Evolutionary conservation across 2,888 invertebrate genomes (phyloP).

Genomic region (Volucella inanis): DNA sequence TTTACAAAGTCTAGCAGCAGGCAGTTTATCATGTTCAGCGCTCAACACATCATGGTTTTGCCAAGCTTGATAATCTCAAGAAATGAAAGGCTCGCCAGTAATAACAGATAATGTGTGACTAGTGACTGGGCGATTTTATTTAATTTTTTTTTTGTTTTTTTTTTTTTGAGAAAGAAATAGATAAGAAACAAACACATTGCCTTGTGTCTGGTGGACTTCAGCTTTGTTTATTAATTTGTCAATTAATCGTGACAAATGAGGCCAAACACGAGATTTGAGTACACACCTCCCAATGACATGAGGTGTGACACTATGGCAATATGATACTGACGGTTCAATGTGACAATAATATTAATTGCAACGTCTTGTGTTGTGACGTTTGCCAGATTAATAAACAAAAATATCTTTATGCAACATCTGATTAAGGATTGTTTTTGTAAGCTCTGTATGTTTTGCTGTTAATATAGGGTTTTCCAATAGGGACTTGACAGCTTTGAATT

Average conservation of each 20-base stretch:
- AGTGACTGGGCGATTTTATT: too few species aligned
- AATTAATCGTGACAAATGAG: background rate
- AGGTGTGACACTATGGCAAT: background rate
- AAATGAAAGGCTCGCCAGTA: constrained; percentile 26
- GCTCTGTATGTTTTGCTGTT: too few species aligned
- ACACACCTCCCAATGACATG: constrained; percentile 2
- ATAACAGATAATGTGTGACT: background rate
- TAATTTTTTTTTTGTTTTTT: too few species aligned
- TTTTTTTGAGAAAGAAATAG: background rate
- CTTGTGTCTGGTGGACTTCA: constrained; percentile 10
- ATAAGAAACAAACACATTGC: constrained; percentile 14
- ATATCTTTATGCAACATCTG: too few species aligned
- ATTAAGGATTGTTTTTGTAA: too few species aligned
- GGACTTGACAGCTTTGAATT: too few species aligned
- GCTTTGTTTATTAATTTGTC: background rate
- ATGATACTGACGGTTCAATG: background rate
- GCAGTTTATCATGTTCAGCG: background rate
- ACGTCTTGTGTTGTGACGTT: too few species aligned
- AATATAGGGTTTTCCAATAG: too few species aligned
- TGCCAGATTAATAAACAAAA: too few species aligned
- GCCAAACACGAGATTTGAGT: constrained; percentile 3
- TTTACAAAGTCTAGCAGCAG: background rate
- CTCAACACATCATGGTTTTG: constrained; percentile 1
- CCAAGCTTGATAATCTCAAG: background rate
- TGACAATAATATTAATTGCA: too few species aligned